These are phyloP conservation scores for Drosophila colorata DNA, from an alignment of 2,888 invertebrate species.

Conservation along the genomic window DNA sequence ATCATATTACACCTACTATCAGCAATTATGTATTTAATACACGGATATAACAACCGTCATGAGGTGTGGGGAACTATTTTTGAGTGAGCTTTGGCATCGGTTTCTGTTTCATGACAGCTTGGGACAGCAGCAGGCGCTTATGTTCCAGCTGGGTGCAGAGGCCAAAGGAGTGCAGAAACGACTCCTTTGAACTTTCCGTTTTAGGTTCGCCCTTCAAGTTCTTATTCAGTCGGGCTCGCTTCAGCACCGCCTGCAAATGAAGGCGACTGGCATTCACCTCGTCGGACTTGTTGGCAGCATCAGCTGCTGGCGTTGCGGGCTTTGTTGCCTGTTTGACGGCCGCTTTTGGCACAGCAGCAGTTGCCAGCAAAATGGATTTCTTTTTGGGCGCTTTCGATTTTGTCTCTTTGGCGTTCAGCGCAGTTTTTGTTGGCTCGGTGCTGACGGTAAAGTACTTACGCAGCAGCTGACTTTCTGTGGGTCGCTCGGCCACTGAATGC, in stretches of 20 bases:
- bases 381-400: conserved; percentile 9
- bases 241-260: conserved; percentile 56
- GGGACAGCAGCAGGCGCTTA: conserved; percentile 28
- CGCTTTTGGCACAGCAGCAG: background rate
- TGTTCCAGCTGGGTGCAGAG: conserved; percentile 59
- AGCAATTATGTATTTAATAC: background rate
- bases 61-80: background rate
- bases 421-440: background rate
- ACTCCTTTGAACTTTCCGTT: conserved; percentile 34
- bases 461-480: conserved; percentile 48
- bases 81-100: conserved; percentile 13
- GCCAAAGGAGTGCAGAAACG: conserved; percentile 51
- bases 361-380: conserved; percentile 3
- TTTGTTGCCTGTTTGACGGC: background rate
- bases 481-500: conserved; percentile 48
- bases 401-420: conserved; percentile 9
- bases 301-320: conserved; percentile 1
- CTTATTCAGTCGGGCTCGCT: conserved; percentile 39
- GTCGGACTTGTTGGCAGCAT: conserved; percentile 3
- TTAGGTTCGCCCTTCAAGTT: conserved; percentile 13
- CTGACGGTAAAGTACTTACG: conserved; percentile 52
- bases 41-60: background rate
- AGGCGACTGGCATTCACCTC: conserved; percentile 56
- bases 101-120: conserved; percentile 14
- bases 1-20: background rate